A percentile compares a stretch with the other conserved stretches of the same genome.
phyloP scores from a whole-genome alignment of 2,113 vertebrate genomes.

The Perca schrenkii region DNA sequence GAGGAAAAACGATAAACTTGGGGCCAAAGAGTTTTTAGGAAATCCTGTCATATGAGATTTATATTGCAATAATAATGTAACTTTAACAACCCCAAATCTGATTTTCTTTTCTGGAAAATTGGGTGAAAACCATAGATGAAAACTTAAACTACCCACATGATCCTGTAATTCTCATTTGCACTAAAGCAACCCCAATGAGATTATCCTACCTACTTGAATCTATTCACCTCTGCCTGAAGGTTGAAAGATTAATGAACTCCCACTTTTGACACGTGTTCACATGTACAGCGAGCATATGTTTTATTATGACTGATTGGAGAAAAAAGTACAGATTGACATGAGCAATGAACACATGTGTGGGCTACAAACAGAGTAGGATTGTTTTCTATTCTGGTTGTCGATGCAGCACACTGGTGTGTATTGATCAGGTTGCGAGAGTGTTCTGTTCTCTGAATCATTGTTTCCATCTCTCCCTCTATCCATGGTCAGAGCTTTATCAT shows the following conservation, averaged over 20 bases:
- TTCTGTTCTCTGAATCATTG: constrained; percentile 63
- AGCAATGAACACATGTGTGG: constrained; percentile 53
- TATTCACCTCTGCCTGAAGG: background rate
- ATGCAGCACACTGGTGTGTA: constrained; percentile 47
- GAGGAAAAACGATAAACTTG: background rate
- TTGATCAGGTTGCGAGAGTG: constrained; percentile 65
- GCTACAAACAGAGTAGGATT: constrained; percentile 58
- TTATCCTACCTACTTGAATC: background rate
- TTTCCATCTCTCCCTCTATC: constrained; percentile 64
- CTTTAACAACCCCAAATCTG: background rate
- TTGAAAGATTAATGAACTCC: background rate
- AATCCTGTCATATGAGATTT: background rate
- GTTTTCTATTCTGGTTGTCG: constrained; percentile 56
- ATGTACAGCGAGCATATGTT: background rate
- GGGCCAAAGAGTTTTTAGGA: background rate
- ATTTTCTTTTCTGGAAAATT: background rate
- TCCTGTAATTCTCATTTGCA: background rate
- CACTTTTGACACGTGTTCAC: background rate
- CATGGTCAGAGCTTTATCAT: constrained; percentile 63
- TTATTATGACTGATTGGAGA: constrained; percentile 34
- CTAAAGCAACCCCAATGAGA: background rate
- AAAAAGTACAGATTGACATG: constrained; percentile 45
- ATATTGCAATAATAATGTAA: background rate
- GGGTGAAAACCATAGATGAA: background rate
- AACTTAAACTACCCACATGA: background rate